A percentile compares a stretch with the other conserved stretches of the same genome.
Evolutionary conservation across 2,113 vertebrate genomes (phyloP).

Genomic region (Callorhinus ursinus): DNA sequence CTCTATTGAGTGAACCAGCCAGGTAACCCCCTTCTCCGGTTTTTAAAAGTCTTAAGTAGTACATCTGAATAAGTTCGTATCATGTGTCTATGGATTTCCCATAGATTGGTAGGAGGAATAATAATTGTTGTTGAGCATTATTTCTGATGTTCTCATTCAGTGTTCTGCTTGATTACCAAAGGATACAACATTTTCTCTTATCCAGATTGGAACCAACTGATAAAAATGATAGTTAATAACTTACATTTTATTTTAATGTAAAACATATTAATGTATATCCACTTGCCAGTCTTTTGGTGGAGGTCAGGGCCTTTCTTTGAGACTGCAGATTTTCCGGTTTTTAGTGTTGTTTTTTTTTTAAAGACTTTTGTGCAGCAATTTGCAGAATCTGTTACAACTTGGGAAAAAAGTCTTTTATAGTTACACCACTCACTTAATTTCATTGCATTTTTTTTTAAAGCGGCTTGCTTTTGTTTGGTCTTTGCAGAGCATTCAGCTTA

Average conservation of each 20-base stretch:
- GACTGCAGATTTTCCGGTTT: background rate
- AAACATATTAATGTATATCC: background rate
- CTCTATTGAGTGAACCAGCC: background rate
- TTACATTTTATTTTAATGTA: background rate
- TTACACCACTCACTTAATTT: background rate
- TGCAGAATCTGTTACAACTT: background rate
- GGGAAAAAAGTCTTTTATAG: background rate
- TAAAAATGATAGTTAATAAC: background rate
- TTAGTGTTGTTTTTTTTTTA: background rate
- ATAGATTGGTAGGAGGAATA: background rate
- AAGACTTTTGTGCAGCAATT: background rate
- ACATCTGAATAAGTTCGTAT: background rate
- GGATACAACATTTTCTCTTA: background rate
- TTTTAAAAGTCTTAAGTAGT: background rate
- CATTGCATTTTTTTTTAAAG: background rate
- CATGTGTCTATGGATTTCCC: background rate
- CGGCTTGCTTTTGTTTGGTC: background rate
- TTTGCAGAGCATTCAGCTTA: slow-evolving; percentile 29
- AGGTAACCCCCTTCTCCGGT: background rate
- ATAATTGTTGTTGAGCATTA: background rate
- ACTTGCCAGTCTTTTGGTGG: background rate
- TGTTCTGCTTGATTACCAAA: background rate
- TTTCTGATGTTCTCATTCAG: background rate
- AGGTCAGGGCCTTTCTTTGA: slow-evolving; percentile 29
- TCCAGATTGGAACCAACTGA: background rate